Evolutionary conservation across 1,140 invertebrate genomes (phyloP), one percentile per base, ranked within the genome.

Genomic region (Diabrotica undecimpunctata): DNA sequence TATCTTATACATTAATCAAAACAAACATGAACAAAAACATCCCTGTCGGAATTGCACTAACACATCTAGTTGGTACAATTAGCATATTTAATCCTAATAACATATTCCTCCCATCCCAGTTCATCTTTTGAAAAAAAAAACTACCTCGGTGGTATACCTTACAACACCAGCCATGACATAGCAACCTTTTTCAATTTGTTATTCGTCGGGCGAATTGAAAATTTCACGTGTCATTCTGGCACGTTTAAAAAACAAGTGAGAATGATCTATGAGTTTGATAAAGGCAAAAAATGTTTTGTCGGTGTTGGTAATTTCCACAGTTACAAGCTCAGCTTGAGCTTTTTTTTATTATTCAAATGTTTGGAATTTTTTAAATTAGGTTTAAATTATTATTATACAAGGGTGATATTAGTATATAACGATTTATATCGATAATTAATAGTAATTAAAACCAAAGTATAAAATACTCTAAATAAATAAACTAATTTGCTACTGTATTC

Each of bases 171-270:
- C 57, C 35, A 59, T 59, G 57, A 59, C 46, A 12, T 41, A 46
- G 57, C 57, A 13, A 59, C 39, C 39, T 41, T 41, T 41, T 59
- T 38, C 39, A 50, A 59, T 59, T 59, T 59, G 57, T 59, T 59
- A 59, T 59, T 59, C 57, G 46, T 39, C 13, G 38, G 57, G 11
- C 57, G 46, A 59, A 59, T 39, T 59, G 39, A 41, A 59, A 59
- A 39, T 59, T 13, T 39, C 57, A 11, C 36, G 56, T 14, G 35
- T 37, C 36, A 41, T 25, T 37, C 56, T 12, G 36, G 56, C 39
- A 37, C 56, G 35, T 25, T 25, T 55, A 55, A 35, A 55, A 35
- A 35, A 55, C n/a, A 50, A 50, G n/a, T 7, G 25, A 55, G 54
- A 55, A 8, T 7, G 14, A 54, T 10, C 14, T 54, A 35, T 10